These are phyloP conservation scores for Phrynocephalus guinanensis DNA, from an alignment of 2,797 vertebrate genomes.

Conservation along the genomic window DNA sequence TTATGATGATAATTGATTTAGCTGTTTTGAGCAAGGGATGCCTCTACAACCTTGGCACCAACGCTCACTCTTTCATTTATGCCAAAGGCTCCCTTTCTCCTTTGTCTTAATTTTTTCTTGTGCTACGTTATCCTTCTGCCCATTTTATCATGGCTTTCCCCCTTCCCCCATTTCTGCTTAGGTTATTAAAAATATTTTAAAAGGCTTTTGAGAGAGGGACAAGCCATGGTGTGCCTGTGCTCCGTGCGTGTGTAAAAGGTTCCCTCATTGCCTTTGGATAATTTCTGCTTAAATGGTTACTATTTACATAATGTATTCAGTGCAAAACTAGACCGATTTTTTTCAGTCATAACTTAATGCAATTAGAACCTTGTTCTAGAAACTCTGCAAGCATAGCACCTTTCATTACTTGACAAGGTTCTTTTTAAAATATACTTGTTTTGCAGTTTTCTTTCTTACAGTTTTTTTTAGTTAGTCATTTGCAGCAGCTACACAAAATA, in stretches of 20 bases:
- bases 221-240: conserved; percentile 46
- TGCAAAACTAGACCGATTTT: conserved; percentile 77
- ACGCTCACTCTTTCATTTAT: no score
- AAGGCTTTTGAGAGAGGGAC: conserved; percentile 29
- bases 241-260: conserved; percentile 35
- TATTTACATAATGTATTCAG: conserved; percentile 85
- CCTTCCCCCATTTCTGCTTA: conserved; percentile 4
- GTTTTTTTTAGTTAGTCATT: conserved; percentile 67
- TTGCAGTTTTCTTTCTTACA: conserved; percentile 75
- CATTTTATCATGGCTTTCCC: not conserved
- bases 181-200: not conserved
- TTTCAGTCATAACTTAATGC: conserved; percentile 80
- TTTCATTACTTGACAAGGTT: conserved; percentile 79
- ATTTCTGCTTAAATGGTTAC: conserved; percentile 73
- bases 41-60: conserved; percentile 20
- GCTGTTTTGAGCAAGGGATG: conserved; percentile 34
- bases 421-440: conserved; percentile 77
- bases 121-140: conserved; percentile 24
- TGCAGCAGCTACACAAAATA: conserved; percentile 22
- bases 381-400: conserved; percentile 81
- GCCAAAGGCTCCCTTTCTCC: conserved; percentile 46
- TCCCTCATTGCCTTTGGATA: conserved; percentile 64
- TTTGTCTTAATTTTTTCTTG: conserved; percentile 61
- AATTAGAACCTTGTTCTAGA: conserved; percentile 80
- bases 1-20: conserved; percentile 23